Base-by-base conservation (phyloP, 2,113 vertebrate species). In the Cryptomyrus ogoouensis region DNA sequence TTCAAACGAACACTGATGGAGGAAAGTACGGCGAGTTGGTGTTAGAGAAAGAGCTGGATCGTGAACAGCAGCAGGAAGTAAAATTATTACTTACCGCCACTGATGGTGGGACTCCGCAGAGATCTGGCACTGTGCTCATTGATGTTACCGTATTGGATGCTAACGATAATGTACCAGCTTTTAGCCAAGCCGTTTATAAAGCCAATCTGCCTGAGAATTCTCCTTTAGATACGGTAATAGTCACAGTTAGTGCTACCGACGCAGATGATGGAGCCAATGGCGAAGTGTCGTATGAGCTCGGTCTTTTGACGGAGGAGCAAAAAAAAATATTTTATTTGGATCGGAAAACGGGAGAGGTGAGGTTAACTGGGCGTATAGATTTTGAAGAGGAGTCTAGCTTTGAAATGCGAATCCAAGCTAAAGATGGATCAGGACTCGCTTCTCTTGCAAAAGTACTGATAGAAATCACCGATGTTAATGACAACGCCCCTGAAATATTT, bases 401-500 rank as follows among this genome's bases (percentile, higher is more conserved):
- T 80, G 90, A 92, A 89, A 83, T 92, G 9, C 17, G 80, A 10
- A 58, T 92, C 5, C 24, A 91, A 58, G 91, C 90, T 17, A 92
- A 91, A 80, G 91, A 92, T 58, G 77, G 89, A 3, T 49, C 44
- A 3, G 89, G 90, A 1, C 80, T 21, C 1, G 66, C 70, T 2
- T 89, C 42, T 1, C 27, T 84, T 21, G 93, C 94, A 0, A 94
- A 93, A 90, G 93, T 95, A 2, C n/a, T 95, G 17, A 91, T 96
- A 56, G 91, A 94, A 46, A 90, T 95, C 1, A 90, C 92, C 90
- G 95, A 96, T 85, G 91, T 95, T 15, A 96, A 96, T 89, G 96
- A 96, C n/a, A 96, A 96, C 86, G 90, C 90, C 0, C 96, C 95
- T 10, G 92, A 93, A 83, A 91, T 96, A 56, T 90, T 89, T 2